Evolutionary conservation across 1,140 invertebrate genomes (phyloP), one percentile per base, ranked within the genome.

Genomic region (Penaeus chinensis): DNA sequence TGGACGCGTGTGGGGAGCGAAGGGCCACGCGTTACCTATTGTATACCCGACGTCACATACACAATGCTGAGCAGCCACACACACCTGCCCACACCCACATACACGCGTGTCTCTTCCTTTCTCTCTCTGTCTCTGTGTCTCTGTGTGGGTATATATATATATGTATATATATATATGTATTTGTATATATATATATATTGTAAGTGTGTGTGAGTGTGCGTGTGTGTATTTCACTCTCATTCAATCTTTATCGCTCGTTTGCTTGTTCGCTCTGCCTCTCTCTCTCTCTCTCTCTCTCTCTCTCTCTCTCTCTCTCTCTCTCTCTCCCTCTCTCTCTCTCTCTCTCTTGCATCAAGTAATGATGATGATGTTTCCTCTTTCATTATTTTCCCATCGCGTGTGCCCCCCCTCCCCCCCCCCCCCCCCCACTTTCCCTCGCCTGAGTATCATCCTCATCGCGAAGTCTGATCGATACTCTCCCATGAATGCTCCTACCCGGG

Each of bases 51-150:
- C 32, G 27, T 32, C 71, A 77, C 32, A 37, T 19, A 71, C 66
- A 77, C 74, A 77, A 37, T 20, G 27, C 74, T 47, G 4, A 24
- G 47, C 74, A 77, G 27, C 32, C 32, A 22, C 74, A n/a, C 74
- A 77, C 74, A 77, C 74, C 74, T 77, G 47, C 74, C 32, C 74
- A 77, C n/a, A 37, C 74, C n/a, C 74, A 20, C 54, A 54, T 54
- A 11, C 54, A 54, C 54, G 54, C 54, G 54, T 54, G 32, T 47
- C 8, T 37, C 20, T 37, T 24, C 74, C 47, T 47, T 24, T 47
- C 74, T 10, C 74, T 7, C 16, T 27, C 24, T 37, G 5, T 20
- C 20, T 37, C 18, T 37, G 32, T 18, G 10, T 61, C n/a, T 61
- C n/a, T 61, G 61, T 60, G 27, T 24, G 61, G 0, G 61, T 60